Evolutionary conservation across 2,113 vertebrate species (phyloP), one percentile per base, ranked within the genome.

Genomic region (Falcunculus frontatus): DNA sequence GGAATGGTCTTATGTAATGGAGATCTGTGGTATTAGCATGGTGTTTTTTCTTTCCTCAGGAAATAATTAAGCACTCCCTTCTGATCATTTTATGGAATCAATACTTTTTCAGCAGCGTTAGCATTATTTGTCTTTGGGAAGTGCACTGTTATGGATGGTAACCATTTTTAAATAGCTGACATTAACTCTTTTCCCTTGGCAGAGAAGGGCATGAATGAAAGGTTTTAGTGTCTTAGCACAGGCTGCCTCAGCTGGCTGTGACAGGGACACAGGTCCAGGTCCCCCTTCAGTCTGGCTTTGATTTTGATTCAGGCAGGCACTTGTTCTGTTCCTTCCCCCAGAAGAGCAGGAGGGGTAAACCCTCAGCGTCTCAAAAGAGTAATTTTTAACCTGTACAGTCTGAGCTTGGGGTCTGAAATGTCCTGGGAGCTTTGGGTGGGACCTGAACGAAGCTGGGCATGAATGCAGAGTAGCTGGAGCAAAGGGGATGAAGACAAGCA

Each of bases 71-170:
- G 87, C 42, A 42, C 60, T 91, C 63, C 37, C 63, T 70, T 89
- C 55, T 83, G 95, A 90, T 83, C 27, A 83, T 39, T 94, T 91
- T 88, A 87, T 82, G 67, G 78, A 74, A 90, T 90, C 63, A 29
- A 42, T 86, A 70, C 59, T 77, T 39, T 69, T 87, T 83, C 52
- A 80, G 82, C 62, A 72, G 53, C 1, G 9, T 67, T 87, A 53
- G 70, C 75, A 26, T 89, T 91, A 89, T 91, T 97, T 95, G 90
- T 96, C 78, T 85, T 79, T 90, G 87, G 59, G 55, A 97, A 91
- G 75, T 67, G 81, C 33, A 35, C 53, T 4, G 64, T 87, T 87
- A 63, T 27, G 41, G 82, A 19, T 65, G 37, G 67, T 29, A 70
- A 55, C 84, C 5, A 46, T 62, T 91, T 95, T 80, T 22, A 53